phyloP scores from a whole-genome alignment of 2,888 invertebrate genomes.

The Sipunculus nudus region DNA sequence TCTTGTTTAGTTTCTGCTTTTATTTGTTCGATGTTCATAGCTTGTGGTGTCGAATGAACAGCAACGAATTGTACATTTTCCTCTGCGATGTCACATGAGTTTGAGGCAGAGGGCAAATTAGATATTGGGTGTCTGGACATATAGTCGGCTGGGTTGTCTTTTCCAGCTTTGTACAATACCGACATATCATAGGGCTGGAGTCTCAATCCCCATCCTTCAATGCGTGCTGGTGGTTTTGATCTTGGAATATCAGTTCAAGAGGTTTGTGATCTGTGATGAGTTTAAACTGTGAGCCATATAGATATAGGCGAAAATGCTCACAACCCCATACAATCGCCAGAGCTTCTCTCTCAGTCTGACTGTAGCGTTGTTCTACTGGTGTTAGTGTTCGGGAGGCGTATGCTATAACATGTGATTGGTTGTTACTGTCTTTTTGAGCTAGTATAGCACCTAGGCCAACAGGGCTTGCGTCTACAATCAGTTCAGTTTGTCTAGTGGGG shows the following conservation, averaged over 20 bases:
- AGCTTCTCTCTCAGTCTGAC: constrained; percentile 14
- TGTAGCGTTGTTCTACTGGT: constrained; percentile 3
- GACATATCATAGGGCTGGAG: constrained; percentile 34
- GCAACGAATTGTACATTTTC: constrained; percentile 30
- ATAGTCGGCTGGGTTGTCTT: constrained; percentile 40
- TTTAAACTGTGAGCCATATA: constrained; percentile 5
- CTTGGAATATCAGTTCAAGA: constrained; percentile 11
- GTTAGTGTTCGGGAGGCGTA: not conserved
- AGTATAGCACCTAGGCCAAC: constrained; percentile 41
- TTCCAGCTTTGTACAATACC: constrained; percentile 31
- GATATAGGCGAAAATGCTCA: constrained; percentile 2
- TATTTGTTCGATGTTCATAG: constrained; percentile 4
- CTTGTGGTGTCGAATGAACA: constrained; percentile 17
- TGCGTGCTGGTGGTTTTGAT: constrained; percentile 34
- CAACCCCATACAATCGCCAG: constrained; percentile 7
- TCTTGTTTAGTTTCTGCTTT: constrained; percentile 1
- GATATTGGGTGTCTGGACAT: constrained; percentile 36
- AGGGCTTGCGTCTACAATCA: constrained; percentile 40
- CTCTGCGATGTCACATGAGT: constrained; percentile 16
- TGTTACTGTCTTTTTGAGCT: constrained; percentile 36
- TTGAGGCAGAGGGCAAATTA: not conserved
- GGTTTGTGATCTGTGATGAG: constrained; percentile 14
- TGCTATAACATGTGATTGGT: not conserved
- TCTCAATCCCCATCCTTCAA: constrained; percentile 40
- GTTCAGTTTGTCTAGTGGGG: constrained; percentile 20